phyloP scores from a whole-genome alignment of 2,888 invertebrate genomes.

The Cloeon dipterum region DNA sequence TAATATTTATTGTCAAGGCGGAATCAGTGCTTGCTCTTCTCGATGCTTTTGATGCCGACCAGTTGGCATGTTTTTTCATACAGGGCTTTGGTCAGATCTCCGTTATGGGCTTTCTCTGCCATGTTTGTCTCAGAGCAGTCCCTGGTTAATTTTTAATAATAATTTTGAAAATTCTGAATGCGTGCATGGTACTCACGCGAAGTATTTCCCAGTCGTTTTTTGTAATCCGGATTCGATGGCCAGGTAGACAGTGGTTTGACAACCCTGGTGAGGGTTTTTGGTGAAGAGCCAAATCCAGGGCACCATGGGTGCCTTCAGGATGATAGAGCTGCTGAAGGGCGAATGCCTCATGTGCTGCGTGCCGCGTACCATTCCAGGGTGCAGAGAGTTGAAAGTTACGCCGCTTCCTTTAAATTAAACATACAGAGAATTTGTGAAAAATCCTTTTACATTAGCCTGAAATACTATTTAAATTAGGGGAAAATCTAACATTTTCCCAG shows the following conservation, averaged over 20 bases:
- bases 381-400: conserved; percentile 20
- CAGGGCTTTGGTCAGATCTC: conserved; percentile 1
- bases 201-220: conserved; percentile 19
- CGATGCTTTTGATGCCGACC: too few species aligned
- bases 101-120: conserved; percentile 2
- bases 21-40: too few species aligned
- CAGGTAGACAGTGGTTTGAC: conserved; percentile 19
- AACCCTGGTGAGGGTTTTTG: conserved; percentile 21
- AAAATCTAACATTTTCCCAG: too few species aligned
- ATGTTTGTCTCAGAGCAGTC: conserved; percentile 3
- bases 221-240: conserved; percentile 18
- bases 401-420: conserved; percentile 7
- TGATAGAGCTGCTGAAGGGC: conserved; percentile 15
- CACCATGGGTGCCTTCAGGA: conserved; percentile 15
- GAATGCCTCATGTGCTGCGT: conserved; percentile 17
- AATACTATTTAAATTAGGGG: too few species aligned
- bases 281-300: conserved; percentile 18
- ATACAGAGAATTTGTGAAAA: background rate
- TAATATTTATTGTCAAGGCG: too few species aligned
- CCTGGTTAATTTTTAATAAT: background rate
- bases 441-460: background rate
- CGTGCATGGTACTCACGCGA: conserved; percentile 19
- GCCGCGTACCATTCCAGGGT: conserved; percentile 23
- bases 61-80: conserved; percentile 5
- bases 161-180: too few species aligned